phyloP scores from a whole-genome alignment of 2,888 invertebrate genomes.

The Drosophila affinis region DNA sequence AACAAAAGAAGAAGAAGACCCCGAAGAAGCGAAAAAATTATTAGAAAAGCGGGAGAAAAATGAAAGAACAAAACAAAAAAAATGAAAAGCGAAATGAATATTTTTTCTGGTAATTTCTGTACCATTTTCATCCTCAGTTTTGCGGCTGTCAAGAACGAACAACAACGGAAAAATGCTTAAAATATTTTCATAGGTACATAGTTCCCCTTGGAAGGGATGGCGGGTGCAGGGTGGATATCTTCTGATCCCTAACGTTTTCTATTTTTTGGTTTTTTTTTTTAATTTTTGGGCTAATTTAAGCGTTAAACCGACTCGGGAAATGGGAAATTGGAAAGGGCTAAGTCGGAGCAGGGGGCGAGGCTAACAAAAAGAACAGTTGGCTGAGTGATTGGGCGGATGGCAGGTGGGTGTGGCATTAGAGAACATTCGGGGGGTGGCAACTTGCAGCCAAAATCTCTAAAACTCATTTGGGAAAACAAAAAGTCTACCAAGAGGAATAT shows the following conservation, averaged over 20 bases:
- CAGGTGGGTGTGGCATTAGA: background rate
- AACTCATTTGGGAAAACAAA: background rate
- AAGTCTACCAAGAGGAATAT: no score
- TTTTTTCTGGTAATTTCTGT: constrained; percentile 58
- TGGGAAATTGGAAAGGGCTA: constrained; percentile 21
- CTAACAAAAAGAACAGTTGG: constrained; percentile 57
- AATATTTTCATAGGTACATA: constrained; percentile 41
- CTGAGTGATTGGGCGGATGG: constrained; percentile 33
- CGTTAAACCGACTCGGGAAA: constrained; percentile 52
- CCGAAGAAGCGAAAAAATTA: constrained; percentile 33
- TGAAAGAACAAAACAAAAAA: constrained; percentile 40
- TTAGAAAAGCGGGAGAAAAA: constrained; percentile 27
- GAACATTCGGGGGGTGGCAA: background rate
- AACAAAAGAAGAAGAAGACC: constrained; percentile 67
- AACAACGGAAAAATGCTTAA: constrained; percentile 32
- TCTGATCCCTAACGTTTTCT: constrained; percentile 40
- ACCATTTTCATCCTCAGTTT: constrained; percentile 32
- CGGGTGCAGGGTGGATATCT: constrained; percentile 29
- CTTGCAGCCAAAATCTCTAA: constrained; percentile 6
- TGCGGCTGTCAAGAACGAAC: constrained; percentile 36
- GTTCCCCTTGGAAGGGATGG: constrained; percentile 30
- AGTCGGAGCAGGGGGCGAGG: constrained; percentile 5
- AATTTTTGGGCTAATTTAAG: constrained; percentile 56
- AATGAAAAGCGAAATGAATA: constrained; percentile 69
- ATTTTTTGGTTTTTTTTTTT: constrained; percentile 13